Base-by-base conservation (phyloP, 2,888 invertebrate genomes). In the Dynastes grantii region DNA sequence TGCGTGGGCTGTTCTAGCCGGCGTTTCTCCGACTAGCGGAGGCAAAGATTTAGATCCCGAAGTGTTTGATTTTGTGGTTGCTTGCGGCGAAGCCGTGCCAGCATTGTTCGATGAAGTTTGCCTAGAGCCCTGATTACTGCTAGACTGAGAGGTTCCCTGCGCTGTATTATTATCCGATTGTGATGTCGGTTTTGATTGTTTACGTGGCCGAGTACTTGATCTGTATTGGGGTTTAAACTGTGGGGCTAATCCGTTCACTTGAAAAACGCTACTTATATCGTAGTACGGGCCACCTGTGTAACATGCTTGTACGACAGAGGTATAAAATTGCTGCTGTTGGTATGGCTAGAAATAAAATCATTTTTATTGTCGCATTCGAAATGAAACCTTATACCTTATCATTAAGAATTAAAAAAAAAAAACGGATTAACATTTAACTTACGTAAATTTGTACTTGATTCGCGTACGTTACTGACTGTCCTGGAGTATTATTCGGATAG, bases 171-270 rank as follows among this genome's bases (percentile, higher is more conserved):
- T 55, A 76, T 83, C 76, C 80, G 81, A 79, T 65, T 78, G 37
- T 37, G 81, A 78, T 79, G 82, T 63, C 81, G 82, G 84, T 78
- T 86, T 85, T 79, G 87, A 86, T 81, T 87, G 88, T 80, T 88
- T 89, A 37, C 88, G 85, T 49, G 87, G 86, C 78, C 88, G 84
- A 70, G 85, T 84, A 86, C 89, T 89, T 80, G 90, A 86, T 80
- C 90, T 90, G 82, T 90, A 91, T 83, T 91, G 90, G 27, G 83
- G 83, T 85, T 92, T 92, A 85, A 92, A 93, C 78, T 93, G 94
- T 70, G 93, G 94, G 78, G 94, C 91, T 83, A 95, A 89, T 78
- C 94, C 94, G 88, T 95, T 95, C 84, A 94, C 91, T 80, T 94
- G 91, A 88, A 94, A 94, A 81, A 95, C 92, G 86, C 92, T 91